Conservation (phyloP, 2,797 vertebrate species). For the Falco peregrinus region DNA sequence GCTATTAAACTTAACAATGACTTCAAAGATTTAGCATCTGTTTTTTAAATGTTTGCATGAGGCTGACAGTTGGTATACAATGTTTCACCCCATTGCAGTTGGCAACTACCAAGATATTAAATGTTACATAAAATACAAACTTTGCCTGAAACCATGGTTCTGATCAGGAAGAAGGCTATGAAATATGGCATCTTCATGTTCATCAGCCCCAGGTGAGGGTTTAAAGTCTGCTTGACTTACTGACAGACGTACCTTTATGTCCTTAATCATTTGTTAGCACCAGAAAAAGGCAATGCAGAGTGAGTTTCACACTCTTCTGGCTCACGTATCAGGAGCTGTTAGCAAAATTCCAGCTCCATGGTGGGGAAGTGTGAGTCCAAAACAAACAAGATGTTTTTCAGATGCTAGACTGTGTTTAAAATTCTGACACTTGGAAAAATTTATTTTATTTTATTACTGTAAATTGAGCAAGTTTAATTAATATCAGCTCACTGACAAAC, state of each 20-base stretch:
- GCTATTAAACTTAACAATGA: slow-evolving; percentile 67
- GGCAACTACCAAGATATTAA: slow-evolving; percentile 51
- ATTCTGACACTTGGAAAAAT: slow-evolving; percentile 15
- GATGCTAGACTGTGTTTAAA: slow-evolving; percentile 38
- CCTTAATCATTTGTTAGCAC: not conserved
- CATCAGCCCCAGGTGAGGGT: slow-evolving; percentile 4
- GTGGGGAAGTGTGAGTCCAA: not conserved
- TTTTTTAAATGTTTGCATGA: slow-evolving; percentile 56
- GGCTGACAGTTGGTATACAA: slow-evolving; percentile 54
- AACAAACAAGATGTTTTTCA: slow-evolving; percentile 61
- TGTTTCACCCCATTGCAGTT: slow-evolving; percentile 27
- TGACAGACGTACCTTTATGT: not conserved
- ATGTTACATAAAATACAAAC: slow-evolving; percentile 21
- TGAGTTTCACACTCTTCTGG: not conserved
- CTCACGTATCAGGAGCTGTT: slow-evolving; percentile 41
- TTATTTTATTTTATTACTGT: slow-evolving; percentile 42
- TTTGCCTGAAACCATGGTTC: not conserved
- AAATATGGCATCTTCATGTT: not conserved
- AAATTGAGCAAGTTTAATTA: slow-evolving; percentile 50
- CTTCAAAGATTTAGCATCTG: slow-evolving; percentile 66
- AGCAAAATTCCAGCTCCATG: slow-evolving; percentile 51
- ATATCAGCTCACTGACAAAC: slow-evolving; percentile 49
- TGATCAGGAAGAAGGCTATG: not conserved
- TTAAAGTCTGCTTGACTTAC: not conserved
- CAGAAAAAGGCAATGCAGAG: not conserved